A percentile compares a stretch with the other conserved stretches of the same genome.
Evolutionary conservation across 2,888 invertebrate species (phyloP).

Genomic region (Synergus laeviventris): DNA sequence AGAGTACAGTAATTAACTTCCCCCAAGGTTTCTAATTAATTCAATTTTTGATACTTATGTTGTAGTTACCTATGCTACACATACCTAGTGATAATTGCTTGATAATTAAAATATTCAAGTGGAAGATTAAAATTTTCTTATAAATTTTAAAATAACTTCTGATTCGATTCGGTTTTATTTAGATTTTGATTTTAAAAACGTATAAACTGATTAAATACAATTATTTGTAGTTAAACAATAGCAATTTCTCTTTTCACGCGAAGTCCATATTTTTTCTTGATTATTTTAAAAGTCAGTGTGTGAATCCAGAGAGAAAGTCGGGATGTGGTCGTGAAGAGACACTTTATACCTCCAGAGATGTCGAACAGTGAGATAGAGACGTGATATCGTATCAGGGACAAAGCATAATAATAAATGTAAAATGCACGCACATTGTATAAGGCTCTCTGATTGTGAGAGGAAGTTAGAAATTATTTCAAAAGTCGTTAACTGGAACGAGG

Average conservation of each 20-base stretch:
- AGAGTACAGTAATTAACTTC: not conserved
- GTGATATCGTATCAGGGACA: not conserved
- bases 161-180: not conserved
- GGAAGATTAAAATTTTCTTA: too few relatives aligned
- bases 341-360: not conserved
- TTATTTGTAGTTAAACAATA: not conserved
- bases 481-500: constrained; percentile 1
- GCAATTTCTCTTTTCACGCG: not conserved
- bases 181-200: not conserved
- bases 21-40: not conserved
- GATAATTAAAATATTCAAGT: not conserved
- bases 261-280: not conserved
- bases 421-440: not conserved
- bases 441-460: not conserved
- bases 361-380: not conserved
- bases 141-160: too few relatives aligned
- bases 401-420: not conserved
- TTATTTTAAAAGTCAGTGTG: not conserved
- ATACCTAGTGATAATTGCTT: not conserved
- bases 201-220: not conserved
- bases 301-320: constrained; percentile 9
- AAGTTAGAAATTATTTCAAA: not conserved
- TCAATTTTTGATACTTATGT: not conserved
- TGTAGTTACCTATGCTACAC: not conserved
- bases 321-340: not conserved